Conservation (phyloP, 2,113 vertebrate genomes). For the Brachyhypopomus occidentalis region DNA sequence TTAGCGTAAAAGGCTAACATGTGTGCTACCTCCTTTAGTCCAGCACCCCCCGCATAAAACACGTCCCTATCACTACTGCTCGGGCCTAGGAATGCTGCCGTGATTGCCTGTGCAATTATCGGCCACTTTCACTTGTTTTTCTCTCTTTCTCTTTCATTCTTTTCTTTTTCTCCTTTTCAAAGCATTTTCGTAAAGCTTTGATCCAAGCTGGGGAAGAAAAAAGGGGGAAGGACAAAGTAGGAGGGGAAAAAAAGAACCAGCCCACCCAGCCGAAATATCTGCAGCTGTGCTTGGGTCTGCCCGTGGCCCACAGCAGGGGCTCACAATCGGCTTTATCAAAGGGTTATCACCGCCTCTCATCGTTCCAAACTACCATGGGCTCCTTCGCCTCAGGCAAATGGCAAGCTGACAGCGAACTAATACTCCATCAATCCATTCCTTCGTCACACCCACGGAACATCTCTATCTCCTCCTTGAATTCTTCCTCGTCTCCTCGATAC, state of each 20-base stretch:
- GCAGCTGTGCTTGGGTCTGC: constrained; percentile 41
- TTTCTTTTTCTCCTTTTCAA: constrained; percentile 47
- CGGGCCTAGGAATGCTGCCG: constrained; percentile 31
- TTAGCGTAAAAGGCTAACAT: constrained; percentile 22
- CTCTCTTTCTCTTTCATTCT: constrained; percentile 38
- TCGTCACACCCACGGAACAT: constrained; percentile 40
- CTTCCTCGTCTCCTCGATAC: constrained; percentile 35
- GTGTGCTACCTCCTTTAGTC: constrained; percentile 12
- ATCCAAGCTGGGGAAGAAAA: constrained; percentile 16
- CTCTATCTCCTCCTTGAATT: constrained; percentile 36
- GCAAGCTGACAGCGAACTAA: constrained; percentile 37
- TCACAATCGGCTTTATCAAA: constrained; percentile 37
- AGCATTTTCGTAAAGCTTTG: constrained; percentile 45
- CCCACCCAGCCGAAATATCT: constrained; percentile 42
- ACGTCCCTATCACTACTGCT: constrained; percentile 26
- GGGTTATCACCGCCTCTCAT: constrained; percentile 44
- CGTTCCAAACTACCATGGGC: constrained; percentile 23
- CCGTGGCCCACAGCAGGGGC: constrained; percentile 21
- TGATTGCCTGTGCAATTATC: constrained; percentile 48
- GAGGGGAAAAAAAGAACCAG: neutral
- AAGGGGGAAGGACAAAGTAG: constrained; percentile 2
- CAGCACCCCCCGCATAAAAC: constrained; percentile 18
- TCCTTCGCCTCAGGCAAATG: constrained; percentile 29
- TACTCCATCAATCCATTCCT: constrained; percentile 38
- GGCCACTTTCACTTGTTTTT: constrained; percentile 46